These are phyloP conservation scores for Cuniculus paca DNA, from an alignment of 2,797 vertebrate genomes.

Conservation along the genomic window DNA sequence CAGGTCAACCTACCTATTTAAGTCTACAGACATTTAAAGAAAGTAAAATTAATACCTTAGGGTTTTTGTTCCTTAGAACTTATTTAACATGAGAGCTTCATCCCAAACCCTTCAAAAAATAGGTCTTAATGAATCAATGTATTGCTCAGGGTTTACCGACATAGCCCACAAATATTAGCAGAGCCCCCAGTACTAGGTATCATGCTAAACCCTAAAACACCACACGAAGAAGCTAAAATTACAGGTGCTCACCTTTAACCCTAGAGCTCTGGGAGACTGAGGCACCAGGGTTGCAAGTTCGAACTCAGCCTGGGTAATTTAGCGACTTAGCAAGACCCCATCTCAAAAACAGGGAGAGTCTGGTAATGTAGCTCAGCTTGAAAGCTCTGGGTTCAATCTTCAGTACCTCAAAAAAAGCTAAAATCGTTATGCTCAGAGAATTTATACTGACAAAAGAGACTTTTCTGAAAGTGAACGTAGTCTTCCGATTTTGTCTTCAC, in stretches of 20 bases:
- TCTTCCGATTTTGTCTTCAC: background rate
- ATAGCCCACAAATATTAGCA: background rate
- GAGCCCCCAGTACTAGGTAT: background rate
- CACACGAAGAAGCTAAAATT: background rate
- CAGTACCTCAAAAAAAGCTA: background rate
- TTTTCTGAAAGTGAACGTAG: background rate
- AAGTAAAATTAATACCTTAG: background rate
- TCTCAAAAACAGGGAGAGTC: background rate
- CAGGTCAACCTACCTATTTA: background rate
- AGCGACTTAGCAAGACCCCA: background rate
- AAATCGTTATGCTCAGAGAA: background rate
- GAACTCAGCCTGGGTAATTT: background rate
- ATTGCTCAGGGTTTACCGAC: background rate
- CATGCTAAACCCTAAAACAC: background rate
- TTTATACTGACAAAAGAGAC: background rate
- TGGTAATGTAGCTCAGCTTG: background rate
- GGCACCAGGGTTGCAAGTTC: background rate
- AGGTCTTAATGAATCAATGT: background rate
- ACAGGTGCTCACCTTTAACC: background rate
- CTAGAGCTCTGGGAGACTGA: background rate
- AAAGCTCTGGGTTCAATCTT: background rate
- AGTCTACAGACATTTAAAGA: background rate
- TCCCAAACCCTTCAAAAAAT: background rate
- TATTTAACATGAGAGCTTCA: background rate
- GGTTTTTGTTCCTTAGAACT: background rate